Conservation (phyloP, 2,797 vertebrate species). For the Bradypodion pumilum region DNA sequence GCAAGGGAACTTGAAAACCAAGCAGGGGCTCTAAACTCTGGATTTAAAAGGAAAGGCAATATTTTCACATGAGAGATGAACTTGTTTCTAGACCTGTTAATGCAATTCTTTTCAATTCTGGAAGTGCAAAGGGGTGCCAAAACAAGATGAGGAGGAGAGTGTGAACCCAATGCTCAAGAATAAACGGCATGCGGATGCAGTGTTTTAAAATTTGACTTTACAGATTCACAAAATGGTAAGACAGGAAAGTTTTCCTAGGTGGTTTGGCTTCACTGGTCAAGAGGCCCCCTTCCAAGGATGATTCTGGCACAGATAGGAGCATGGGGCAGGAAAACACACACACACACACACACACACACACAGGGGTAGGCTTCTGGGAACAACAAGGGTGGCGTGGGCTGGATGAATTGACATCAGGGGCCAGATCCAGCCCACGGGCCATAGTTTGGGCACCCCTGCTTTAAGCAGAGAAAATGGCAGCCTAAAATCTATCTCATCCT, state of each 20-base stretch:
- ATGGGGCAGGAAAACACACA: accelerated
- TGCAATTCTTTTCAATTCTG: slow-evolving; percentile 61
- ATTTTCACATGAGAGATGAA: slow-evolving; percentile 43
- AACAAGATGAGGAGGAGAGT: neutral
- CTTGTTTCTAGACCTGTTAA: slow-evolving; percentile 51
- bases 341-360: too few relatives aligned
- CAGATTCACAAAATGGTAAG: slow-evolving; percentile 38
- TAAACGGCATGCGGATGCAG: slow-evolving; percentile 71
- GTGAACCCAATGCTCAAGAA: slow-evolving; percentile 37
- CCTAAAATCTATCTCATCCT: too few relatives aligned
- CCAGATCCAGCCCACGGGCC: too few relatives aligned
- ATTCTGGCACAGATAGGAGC: accelerated
- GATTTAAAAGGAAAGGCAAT: neutral
- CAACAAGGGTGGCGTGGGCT: too few relatives aligned
- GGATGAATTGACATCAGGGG: too few relatives aligned
- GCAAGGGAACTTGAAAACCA: neutral
- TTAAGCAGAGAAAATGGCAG: too few relatives aligned
- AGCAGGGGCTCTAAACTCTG: neutral
- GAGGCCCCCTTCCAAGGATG: neutral
- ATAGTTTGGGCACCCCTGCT: too few relatives aligned
- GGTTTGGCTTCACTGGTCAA: neutral
- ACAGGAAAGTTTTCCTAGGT: slow-evolving; percentile 42
- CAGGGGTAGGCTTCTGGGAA: too few relatives aligned
- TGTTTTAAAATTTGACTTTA: slow-evolving; percentile 37
- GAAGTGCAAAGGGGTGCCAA: slow-evolving; percentile 58